These are phyloP conservation scores for Spodoptera litura DNA, from an alignment of 1,140 invertebrate species.

Conservation along the genomic window DNA sequence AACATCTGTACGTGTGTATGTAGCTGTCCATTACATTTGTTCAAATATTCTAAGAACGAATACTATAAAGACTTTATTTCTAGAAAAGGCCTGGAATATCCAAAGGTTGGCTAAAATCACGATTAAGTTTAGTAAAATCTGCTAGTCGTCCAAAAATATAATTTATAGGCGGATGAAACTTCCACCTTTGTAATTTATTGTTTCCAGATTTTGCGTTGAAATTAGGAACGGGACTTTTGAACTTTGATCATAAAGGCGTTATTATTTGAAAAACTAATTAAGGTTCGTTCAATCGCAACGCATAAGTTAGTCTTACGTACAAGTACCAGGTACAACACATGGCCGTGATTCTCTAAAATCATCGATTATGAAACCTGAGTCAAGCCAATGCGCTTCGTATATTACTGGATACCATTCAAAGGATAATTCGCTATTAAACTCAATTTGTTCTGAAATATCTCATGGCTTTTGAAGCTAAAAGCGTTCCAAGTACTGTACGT, in stretches of 20 bases:
- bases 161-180: too few species aligned
- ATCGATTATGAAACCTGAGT: neutral
- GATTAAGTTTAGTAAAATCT: too few species aligned
- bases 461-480: constrained; percentile 11
- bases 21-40: too few species aligned
- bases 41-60: too few species aligned
- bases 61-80: too few species aligned
- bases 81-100: too few species aligned
- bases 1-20: too few species aligned
- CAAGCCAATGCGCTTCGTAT: constrained; percentile 1
- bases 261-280: constrained; percentile 32
- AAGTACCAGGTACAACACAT: neutral
- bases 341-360: constrained; percentile 1
- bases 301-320: constrained; percentile 12
- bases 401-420: constrained; percentile 16
- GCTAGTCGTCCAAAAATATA: too few species aligned
- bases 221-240: constrained; percentile 19
- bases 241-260: constrained; percentile 30
- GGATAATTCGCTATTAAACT: constrained; percentile 22
- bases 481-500: neutral
- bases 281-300: constrained; percentile 6
- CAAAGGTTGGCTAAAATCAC: too few species aligned
- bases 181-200: constrained; percentile 11
- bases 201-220: constrained; percentile 10
- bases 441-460: constrained; percentile 28